Evolutionary conservation across 2,113 vertebrate species (phyloP).

Genomic region (Himantopus leucocephalus): DNA sequence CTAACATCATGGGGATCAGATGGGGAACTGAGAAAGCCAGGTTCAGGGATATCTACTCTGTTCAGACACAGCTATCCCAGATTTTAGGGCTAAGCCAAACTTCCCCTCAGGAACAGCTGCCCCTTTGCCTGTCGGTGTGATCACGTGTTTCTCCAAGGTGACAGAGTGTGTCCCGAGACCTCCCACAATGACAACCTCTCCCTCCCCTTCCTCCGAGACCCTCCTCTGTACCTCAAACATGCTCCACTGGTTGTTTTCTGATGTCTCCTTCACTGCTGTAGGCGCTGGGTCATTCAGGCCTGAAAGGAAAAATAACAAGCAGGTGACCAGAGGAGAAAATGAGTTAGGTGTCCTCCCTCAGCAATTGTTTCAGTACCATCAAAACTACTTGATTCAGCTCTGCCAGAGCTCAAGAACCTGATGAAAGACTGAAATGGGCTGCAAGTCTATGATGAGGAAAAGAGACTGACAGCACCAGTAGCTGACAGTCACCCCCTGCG

Average conservation of each 20-base stretch:
- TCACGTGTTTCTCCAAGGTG: neutral
- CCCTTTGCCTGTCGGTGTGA: neutral
- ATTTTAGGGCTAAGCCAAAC: neutral
- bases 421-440: neutral
- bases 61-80: neutral
- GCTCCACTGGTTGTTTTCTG: constrained; percentile 70
- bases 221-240: constrained; percentile 77
- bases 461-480: neutral
- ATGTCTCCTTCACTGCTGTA: constrained; percentile 68
- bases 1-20: neutral
- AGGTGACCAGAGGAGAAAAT: neutral
- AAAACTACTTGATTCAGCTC: neutral
- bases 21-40: neutral
- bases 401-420: neutral
- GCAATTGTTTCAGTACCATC: neutral
- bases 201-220: neutral
- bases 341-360: neutral
- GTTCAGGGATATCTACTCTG: neutral
- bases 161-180: neutral
- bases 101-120: neutral
- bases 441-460: neutral
- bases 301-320: constrained; percentile 48
- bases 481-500: neutral
- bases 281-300: constrained; percentile 81
- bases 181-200: neutral